These are phyloP conservation scores for Neoniphon sammara DNA, from an alignment of 2,797 vertebrate genomes.

Conservation along the genomic window DNA sequence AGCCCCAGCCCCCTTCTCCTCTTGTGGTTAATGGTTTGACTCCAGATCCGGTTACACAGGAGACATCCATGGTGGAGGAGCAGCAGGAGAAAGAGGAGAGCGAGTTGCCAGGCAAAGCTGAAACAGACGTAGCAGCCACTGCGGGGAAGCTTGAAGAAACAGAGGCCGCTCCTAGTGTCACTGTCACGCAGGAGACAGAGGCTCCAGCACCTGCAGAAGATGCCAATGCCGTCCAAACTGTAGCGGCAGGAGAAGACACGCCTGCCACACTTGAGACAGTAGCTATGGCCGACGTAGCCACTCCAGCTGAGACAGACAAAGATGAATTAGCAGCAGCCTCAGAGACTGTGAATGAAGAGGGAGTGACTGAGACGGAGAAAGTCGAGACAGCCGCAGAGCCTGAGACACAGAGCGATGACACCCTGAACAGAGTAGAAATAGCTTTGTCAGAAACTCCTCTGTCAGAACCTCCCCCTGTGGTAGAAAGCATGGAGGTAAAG, in stretches of 20 bases:
- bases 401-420: neutral
- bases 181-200: too few species aligned
- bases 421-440: constrained; percentile 7
- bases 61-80: constrained; percentile 1
- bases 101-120: neutral
- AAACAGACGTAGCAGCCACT: accelerated
- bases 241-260: too few species aligned
- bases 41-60: neutral
- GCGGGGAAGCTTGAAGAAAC: neutral
- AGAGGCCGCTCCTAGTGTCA: neutral
- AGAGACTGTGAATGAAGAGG: constrained; percentile 14
- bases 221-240: too few species aligned
- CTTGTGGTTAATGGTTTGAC: constrained; percentile 40
- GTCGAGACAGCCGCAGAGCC: constrained; percentile 10
- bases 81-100: neutral
- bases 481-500: neutral
- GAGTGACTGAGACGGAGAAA: neutral
- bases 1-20: constrained; percentile 44
- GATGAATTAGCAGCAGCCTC: neutral
- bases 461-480: too few species aligned
- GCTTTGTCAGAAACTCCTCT: neutral
- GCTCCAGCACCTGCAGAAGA: too few species aligned
- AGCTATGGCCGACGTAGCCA: neutral
- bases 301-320: neutral
- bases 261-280: neutral